Percentiles rank a stretch among this genome's conserved stretches.
phyloP scores from a whole-genome alignment of 2,797 vertebrate species.

The Spinibarbus caldwelli region DNA sequence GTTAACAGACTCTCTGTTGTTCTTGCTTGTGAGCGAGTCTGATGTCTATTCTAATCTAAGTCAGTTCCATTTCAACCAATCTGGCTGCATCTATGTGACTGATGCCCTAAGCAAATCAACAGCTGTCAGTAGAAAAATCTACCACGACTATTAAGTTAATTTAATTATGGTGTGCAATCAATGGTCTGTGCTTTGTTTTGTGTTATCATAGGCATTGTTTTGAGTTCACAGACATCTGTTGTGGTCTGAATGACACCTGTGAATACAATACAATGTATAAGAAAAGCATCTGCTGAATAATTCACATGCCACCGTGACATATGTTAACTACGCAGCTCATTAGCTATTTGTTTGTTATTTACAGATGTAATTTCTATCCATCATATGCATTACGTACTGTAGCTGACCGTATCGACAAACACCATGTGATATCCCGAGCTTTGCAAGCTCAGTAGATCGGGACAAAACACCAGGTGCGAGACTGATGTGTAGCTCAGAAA shows the following conservation, averaged over 20 bases:
- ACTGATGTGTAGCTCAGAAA: background rate
- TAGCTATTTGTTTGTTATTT: slow-evolving; percentile 36
- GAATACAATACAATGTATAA: slow-evolving; percentile 11
- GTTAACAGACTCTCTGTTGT: slow-evolving; percentile 40
- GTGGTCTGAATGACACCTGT: slow-evolving; percentile 16
- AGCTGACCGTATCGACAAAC: slow-evolving; percentile 14
- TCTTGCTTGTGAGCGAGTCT: slow-evolving; percentile 20
- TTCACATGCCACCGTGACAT: slow-evolving; percentile 28
- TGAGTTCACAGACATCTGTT: background rate
- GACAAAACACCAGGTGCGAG: slow-evolving; percentile 32
- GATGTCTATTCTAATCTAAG: slow-evolving; percentile 23
- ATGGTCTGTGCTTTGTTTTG: slow-evolving; percentile 13
- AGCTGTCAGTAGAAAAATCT: slow-evolving; percentile 18
- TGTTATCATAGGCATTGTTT: slow-evolving; percentile 22
- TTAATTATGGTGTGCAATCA: background rate
- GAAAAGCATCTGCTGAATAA: slow-evolving; percentile 41
- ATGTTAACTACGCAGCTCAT: slow-evolving; percentile 19
- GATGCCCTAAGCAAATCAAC: background rate
- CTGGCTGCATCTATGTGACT: background rate
- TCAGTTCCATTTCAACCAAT: background rate
- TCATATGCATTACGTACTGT: slow-evolving; percentile 27
- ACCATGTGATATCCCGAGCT: slow-evolving; percentile 12
- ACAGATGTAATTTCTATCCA: slow-evolving; percentile 34
- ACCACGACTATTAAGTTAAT: background rate
- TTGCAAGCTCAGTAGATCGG: slow-evolving; percentile 4